A percentile compares a stretch with the other conserved stretches of the same genome.
These are phyloP conservation scores for Elysia crispata DNA, from an alignment of 2,888 invertebrate species.

Conservation along the genomic window DNA sequence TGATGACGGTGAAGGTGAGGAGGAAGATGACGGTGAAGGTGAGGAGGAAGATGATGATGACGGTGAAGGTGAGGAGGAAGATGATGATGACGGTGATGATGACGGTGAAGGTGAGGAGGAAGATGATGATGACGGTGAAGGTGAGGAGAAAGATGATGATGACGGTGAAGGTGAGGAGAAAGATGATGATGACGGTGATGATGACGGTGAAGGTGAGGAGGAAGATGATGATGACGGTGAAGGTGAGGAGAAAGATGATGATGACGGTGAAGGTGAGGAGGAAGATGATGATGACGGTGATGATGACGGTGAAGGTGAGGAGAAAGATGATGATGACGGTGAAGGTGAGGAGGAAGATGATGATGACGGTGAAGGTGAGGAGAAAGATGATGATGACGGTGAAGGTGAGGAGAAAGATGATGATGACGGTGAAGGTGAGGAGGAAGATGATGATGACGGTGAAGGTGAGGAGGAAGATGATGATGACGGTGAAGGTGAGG, in stretches of 20 bases:
- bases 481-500: constrained; percentile 3
- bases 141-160: too few species aligned
- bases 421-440: neutral
- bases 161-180: too few species aligned
- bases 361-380: neutral
- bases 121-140: too few species aligned
- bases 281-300: too few species aligned
- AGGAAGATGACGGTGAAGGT: too few species aligned
- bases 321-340: neutral
- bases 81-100: too few species aligned
- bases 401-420: constrained; percentile 2
- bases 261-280: neutral
- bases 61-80: too few species aligned
- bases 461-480: constrained; percentile 6
- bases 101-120: too few species aligned
- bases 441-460: neutral
- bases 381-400: neutral
- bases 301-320: too few species aligned
- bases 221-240: neutral
- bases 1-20: too few species aligned
- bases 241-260: neutral
- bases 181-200: too few species aligned
- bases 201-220: neutral
- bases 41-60: too few species aligned
- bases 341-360: neutral